A percentile compares a stretch with the other conserved stretches of the same genome.
Evolutionary conservation across 1,140 invertebrate genomes (phyloP).

Genomic region (Drosophila persimilis): DNA sequence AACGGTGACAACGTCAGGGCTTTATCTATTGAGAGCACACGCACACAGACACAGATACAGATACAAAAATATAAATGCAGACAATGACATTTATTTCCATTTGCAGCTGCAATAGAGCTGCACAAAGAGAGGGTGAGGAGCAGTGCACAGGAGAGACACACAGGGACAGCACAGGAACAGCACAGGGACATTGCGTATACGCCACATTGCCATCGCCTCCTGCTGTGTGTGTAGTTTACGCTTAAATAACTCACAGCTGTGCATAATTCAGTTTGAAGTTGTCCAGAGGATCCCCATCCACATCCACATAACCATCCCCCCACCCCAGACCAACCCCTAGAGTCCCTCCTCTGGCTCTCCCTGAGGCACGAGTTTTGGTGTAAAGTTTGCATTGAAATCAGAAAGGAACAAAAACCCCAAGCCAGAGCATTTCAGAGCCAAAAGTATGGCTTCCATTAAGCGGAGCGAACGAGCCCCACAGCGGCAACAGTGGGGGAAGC

Average conservation of each 20-base stretch:
- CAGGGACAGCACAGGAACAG: conserved; percentile 1
- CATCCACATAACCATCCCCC: too few species aligned
- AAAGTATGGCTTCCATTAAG: too few species aligned
- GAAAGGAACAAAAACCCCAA: neutral
- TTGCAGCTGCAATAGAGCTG: conserved; percentile 44
- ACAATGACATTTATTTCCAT: conserved; percentile 64
- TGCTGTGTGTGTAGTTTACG: conserved; percentile 42
- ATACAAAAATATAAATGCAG: neutral
- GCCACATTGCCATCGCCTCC: conserved; percentile 20
- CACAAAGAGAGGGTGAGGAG: neutral
- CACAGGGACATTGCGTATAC: conserved; percentile 38
- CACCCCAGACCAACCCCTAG: too few species aligned
- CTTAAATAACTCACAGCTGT: conserved; percentile 63
- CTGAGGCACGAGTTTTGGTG: neutral
- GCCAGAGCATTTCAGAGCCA: too few species aligned
- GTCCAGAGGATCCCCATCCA: neutral
- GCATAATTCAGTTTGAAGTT: conserved; percentile 44
- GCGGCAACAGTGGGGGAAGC: neutral
- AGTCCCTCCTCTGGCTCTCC: neutral
- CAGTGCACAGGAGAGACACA: neutral
- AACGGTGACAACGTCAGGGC: conserved; percentile 29
- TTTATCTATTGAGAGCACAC: conserved; percentile 49
- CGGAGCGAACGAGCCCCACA: too few species aligned
- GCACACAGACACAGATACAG: conserved; percentile 4
- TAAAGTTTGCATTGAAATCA: conserved; percentile 2